Percentiles rank a stretch among this genome's conserved stretches.
Conservation (phyloP, 2,113 vertebrate species). For the Dryoscopus gambensis region DNA sequence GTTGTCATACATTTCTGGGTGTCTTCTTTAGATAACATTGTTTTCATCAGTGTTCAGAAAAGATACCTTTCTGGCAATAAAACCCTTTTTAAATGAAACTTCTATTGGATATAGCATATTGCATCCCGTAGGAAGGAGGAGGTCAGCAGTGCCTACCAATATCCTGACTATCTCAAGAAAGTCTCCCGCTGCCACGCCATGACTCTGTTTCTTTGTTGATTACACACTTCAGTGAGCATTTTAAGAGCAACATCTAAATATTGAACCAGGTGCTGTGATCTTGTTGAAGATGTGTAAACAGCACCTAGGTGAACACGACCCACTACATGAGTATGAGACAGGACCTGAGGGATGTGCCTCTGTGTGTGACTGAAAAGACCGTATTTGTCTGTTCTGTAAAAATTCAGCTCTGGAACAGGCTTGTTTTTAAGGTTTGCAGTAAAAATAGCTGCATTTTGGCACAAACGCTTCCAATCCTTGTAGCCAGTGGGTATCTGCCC, state of each 20-base stretch:
- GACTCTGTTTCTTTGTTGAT: neutral
- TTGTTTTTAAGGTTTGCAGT: neutral
- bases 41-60: neutral
- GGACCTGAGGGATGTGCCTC: neutral
- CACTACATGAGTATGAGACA: neutral
- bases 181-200: neutral
- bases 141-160: neutral
- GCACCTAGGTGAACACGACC: neutral
- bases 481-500: neutral
- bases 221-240: neutral
- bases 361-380: neutral
- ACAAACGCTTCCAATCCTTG: neutral
- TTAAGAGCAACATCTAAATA: neutral
- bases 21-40: neutral
- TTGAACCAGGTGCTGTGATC: neutral
- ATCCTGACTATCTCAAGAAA: neutral
- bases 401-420: neutral
- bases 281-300: neutral
- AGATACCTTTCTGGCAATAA: neutral
- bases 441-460: neutral
- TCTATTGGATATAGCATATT: neutral
- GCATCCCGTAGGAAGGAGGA: neutral
- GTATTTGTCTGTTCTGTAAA: neutral
- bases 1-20: neutral
- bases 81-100: neutral